Evolutionary conservation across 2,797 vertebrate species (phyloP).

Genomic region (Trematomus bernacchii): DNA sequence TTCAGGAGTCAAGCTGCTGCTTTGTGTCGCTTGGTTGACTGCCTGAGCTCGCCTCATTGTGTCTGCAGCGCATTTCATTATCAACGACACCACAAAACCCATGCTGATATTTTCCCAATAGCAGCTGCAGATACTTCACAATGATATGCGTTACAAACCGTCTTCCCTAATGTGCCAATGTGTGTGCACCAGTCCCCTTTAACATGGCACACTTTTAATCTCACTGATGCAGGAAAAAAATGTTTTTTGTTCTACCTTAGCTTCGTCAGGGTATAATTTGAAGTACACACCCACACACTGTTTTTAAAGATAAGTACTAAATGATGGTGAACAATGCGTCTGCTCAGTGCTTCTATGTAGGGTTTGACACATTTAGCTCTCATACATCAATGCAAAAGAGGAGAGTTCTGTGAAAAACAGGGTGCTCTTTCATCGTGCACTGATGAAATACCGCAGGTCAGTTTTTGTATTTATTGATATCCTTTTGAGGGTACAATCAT

Average conservation of each 20-base stretch:
- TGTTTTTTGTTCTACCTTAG: constrained; percentile 18
- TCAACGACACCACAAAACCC: neutral
- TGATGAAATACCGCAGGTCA: constrained; percentile 17
- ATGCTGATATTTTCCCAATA: constrained; percentile 18
- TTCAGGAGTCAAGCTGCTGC: constrained; percentile 33
- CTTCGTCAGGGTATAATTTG: constrained; percentile 31
- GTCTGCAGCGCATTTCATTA: constrained; percentile 26
- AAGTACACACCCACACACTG: constrained; percentile 52
- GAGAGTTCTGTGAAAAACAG: neutral
- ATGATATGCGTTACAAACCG: neutral
- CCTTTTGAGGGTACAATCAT: neutral
- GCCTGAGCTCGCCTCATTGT: constrained; percentile 28
- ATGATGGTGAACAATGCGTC: constrained; percentile 20
- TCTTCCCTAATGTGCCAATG: neutral
- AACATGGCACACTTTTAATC: constrained; percentile 27
- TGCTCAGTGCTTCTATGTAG: neutral
- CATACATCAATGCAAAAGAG: constrained; percentile 10
- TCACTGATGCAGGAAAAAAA: constrained; percentile 25
- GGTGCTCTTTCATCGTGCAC: neutral
- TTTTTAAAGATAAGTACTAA: constrained; percentile 31
- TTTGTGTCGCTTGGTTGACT: constrained; percentile 28
- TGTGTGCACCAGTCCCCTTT: constrained; percentile 1
- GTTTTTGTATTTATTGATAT: neutral
- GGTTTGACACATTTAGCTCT: constrained; percentile 39
- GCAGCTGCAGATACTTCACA: constrained; percentile 12